phyloP scores from a whole-genome alignment of 2,888 invertebrate species.

The Pristionchus japonicus region DNA sequence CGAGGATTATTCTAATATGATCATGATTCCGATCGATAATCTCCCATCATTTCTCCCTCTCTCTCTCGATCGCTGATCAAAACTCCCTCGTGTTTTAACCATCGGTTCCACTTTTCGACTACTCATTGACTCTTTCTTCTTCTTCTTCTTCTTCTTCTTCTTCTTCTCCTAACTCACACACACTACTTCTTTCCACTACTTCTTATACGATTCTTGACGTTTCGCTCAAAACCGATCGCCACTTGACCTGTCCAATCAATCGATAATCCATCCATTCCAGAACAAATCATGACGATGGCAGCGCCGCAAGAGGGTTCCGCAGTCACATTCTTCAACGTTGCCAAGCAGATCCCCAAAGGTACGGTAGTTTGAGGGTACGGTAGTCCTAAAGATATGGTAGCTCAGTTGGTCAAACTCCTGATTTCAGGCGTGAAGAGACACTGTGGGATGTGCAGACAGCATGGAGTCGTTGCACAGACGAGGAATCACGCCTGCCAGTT shows the following conservation, averaged over 20 bases:
- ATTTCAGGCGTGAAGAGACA: slow-evolving; percentile 68
- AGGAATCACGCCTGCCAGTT: slow-evolving; percentile 70
- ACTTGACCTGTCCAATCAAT: too few species aligned
- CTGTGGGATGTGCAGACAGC: slow-evolving; percentile 73
- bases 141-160: not conserved
- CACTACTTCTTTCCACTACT: not conserved
- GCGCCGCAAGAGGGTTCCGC: not conserved
- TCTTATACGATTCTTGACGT: not conserved
- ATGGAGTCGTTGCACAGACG: slow-evolving; percentile 67
- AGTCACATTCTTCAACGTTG: slow-evolving; percentile 57
- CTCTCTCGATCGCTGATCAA: slow-evolving; percentile 15
- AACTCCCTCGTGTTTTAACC: slow-evolving; percentile 30
- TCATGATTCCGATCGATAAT: slow-evolving; percentile 5
- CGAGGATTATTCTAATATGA: not conserved
- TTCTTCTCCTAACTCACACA: not conserved
- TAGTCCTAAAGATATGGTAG: too few species aligned
- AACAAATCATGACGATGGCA: slow-evolving; percentile 2
- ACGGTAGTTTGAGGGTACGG: slow-evolving; percentile 4
- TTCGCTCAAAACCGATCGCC: not conserved
- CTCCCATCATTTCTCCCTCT: not conserved
- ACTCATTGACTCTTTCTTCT: too few species aligned
- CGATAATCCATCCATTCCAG: not conserved
- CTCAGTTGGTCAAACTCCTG: not conserved
- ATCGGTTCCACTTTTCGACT: slow-evolving; percentile 26
- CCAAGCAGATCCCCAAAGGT: slow-evolving; percentile 65